A percentile compares a stretch with the other conserved stretches of the same genome.
These are phyloP conservation scores for Camponotus vicinus DNA, from an alignment of 1,140 invertebrate genomes.

Conservation along the genomic window DNA sequence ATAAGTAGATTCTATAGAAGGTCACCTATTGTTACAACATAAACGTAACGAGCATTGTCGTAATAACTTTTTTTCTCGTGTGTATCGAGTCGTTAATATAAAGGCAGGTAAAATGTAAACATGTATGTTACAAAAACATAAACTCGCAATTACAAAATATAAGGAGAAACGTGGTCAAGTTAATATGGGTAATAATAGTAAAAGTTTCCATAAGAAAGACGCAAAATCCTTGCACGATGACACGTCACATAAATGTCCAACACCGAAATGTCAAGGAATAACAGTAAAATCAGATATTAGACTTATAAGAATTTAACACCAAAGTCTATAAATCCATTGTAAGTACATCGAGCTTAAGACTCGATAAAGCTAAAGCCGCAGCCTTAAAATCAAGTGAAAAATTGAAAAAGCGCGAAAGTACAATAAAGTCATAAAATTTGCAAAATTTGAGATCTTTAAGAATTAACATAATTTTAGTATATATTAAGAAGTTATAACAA, in stretches of 20 bases:
- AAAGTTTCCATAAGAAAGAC: not conserved
- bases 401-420: not conserved
- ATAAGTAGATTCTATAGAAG: constrained; percentile 24
- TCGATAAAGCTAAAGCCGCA: not conserved
- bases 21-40: not conserved
- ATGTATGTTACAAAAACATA: not conserved
- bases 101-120: not conserved
- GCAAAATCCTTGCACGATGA: constrained; percentile 4
- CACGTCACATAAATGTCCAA: constrained; percentile 16
- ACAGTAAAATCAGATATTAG: constrained; percentile 4
- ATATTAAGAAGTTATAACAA: no score
- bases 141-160: not conserved
- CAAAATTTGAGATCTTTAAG: not conserved
- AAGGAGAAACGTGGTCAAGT: not conserved
- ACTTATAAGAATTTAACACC: not conserved
- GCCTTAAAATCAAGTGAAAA: not conserved
- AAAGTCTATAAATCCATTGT: constrained; percentile 2
- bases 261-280: constrained; percentile 46
- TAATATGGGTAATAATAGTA: not conserved
- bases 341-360: not conserved
- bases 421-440: not conserved
- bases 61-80: constrained; percentile 24
- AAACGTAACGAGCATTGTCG: constrained; percentile 5
- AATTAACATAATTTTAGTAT: no score
- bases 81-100: constrained; percentile 6